Evolutionary conservation across 2,888 invertebrate species (phyloP).

Genomic region (Chloroclysta siterata): DNA sequence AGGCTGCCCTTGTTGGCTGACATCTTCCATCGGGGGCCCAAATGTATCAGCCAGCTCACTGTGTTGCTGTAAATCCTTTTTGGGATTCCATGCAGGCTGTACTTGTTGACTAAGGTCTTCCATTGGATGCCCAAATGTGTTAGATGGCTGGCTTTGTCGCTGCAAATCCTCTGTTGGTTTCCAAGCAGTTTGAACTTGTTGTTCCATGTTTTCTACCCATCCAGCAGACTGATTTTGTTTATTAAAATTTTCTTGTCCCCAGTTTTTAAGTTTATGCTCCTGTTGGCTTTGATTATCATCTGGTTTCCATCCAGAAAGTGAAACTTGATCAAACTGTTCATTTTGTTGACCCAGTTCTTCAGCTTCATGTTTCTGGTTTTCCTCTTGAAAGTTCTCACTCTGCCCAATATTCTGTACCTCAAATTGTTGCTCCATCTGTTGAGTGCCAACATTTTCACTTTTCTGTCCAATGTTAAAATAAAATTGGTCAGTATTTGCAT

Average conservation of each 20-base stretch:
- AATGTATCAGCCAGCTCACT: constrained; percentile 24
- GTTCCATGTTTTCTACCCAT: constrained; percentile 24
- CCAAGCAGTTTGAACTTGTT: constrained; percentile 24
- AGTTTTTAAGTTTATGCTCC: constrained; percentile 27
- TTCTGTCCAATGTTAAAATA: constrained; percentile 38
- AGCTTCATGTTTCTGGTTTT: constrained; percentile 31
- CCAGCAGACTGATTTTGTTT: constrained; percentile 34
- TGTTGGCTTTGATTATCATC: constrained; percentile 33
- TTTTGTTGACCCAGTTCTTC: constrained; percentile 29
- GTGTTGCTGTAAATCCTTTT: constrained; percentile 27
- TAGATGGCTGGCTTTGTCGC: constrained; percentile 23
- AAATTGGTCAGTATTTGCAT: constrained; percentile 40
- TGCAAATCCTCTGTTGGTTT: constrained; percentile 27
- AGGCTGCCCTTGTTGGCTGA: constrained; percentile 25
- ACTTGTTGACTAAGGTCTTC: constrained; percentile 17
- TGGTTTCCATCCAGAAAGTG: constrained; percentile 18
- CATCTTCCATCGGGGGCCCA: constrained; percentile 9
- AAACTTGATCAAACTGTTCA: constrained; percentile 34
- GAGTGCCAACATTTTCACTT: constrained; percentile 35
- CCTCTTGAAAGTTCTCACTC: constrained; percentile 38
- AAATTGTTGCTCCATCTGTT: constrained; percentile 41
- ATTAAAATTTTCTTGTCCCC: constrained; percentile 26
- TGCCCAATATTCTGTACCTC: constrained; percentile 33
- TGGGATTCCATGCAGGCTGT: constrained; percentile 23
- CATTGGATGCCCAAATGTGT: constrained; percentile 20